Percentiles rank a stretch among this genome's conserved stretches.
These are phyloP conservation scores for Spodoptera littoralis DNA, from an alignment of 2,888 invertebrate species.

Conservation along the genomic window DNA sequence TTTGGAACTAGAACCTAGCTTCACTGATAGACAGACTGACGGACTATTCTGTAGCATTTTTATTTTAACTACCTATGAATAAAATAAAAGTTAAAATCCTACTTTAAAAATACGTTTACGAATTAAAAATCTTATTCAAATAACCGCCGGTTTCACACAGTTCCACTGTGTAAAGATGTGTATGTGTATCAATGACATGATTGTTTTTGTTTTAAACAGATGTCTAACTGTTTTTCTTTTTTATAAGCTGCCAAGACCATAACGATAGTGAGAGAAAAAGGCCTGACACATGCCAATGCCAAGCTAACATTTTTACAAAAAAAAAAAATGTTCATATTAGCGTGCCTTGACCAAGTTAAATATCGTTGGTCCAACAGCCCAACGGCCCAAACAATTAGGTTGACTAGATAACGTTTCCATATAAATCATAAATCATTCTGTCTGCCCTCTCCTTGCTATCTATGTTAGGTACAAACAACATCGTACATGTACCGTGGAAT, in stretches of 20 bases:
- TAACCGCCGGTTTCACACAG: constrained; percentile 13
- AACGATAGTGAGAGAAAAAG: constrained; percentile 14
- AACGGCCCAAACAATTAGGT: constrained; percentile 63
- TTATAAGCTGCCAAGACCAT: constrained; percentile 30
- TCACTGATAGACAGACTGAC: too few species aligned
- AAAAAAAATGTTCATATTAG: constrained; percentile 26
- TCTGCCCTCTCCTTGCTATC: constrained; percentile 61
- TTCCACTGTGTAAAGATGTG: constrained; percentile 37
- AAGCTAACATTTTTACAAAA: neutral
- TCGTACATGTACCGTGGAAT: constrained; percentile 56
- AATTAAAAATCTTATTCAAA: too few species aligned
- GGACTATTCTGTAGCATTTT: too few species aligned
- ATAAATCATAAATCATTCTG: constrained; percentile 65
- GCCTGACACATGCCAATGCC: constrained; percentile 21
- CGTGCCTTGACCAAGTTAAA: constrained; percentile 55
- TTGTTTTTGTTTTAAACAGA: constrained; percentile 50
- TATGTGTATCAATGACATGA: constrained; percentile 43
- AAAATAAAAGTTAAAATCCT: too few species aligned
- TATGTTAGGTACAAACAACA: constrained; percentile 60
- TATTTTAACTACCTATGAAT: too few species aligned
- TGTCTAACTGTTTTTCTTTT: constrained; percentile 36
- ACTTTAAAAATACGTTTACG: too few species aligned
- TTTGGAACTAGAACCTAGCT: too few species aligned
- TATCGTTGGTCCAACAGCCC: constrained; percentile 42
- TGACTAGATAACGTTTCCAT: constrained; percentile 68